A percentile compares a stretch with the other conserved stretches of the same genome.
Evolutionary conservation across 2,797 vertebrate genomes (phyloP).

Genomic region (Tenualosa thibaudeaui): DNA sequence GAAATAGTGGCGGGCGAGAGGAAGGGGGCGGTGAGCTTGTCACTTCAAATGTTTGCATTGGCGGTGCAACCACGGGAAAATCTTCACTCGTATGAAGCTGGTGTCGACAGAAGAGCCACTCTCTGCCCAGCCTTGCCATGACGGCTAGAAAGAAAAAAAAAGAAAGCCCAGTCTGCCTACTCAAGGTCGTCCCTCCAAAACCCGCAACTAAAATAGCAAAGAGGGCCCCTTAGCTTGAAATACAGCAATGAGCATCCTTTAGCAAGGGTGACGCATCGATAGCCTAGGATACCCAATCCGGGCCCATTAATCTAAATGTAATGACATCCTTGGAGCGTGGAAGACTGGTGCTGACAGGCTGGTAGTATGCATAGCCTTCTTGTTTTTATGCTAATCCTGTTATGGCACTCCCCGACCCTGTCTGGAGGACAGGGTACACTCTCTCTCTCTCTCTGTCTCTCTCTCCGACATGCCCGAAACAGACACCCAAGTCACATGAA

Average conservation of each 20-base stretch:
- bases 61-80: background rate
- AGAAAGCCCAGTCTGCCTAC: slow-evolving; percentile 4
- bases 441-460: no score
- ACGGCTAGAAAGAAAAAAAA: background rate
- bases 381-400: background rate
- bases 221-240: background rate
- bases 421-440: background rate
- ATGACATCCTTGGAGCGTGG: background rate
- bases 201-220: slow-evolving; percentile 6
- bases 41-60: background rate
- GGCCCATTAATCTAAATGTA: slow-evolving; percentile 6
- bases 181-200: slow-evolving; percentile 13
- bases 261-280: background rate
- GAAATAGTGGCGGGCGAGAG: background rate
- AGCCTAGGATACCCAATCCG: background rate
- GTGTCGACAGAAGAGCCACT: slow-evolving; percentile 1
- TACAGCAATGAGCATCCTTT: background rate
- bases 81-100: background rate
- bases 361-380: background rate
- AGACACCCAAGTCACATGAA: background rate
- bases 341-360: background rate
- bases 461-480: background rate
- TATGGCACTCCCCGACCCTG: background rate
- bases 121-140: slow-evolving; percentile 33
- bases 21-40: background rate